Evolutionary conservation across 2,888 invertebrate species (phyloP), one percentile per base, ranked within the genome.

Genomic region (Salpingus planirostris): DNA sequence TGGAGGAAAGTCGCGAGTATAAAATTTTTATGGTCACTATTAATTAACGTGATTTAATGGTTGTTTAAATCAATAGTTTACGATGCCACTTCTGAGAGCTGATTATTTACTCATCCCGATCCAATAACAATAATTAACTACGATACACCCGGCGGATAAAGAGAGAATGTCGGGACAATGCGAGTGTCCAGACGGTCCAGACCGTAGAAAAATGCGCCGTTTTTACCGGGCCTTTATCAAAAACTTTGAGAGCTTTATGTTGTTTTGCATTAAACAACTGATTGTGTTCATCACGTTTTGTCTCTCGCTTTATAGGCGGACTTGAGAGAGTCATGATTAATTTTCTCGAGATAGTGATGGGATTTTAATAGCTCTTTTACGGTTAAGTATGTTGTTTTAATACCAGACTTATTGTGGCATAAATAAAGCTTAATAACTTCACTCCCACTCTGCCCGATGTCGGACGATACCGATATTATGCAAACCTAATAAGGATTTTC

Each of bases 231-330:
- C 23, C 21, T 13, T 26, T 29, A 34, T 31, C 31, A 24, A 6
- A 29, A 49, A 42, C 46, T 47, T 47, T 62, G 59, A 62, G 57
- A 62, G 62, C 60, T 57, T 62, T 62, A 57, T 55, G 60, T 58
- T 62, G 62, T 62, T 55, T 52, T 57, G 59, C 60, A 60, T 62
- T 59, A 55, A 59, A 54, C 49, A 52, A 55, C 54, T 55, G 57
- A 59, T 56, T 60, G 46, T 49, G 48, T 42, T 49, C 54, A 51
- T 55, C 55, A 54, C 50, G 57, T 52, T 55, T 52, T 49, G 54
- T 47, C 27, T n/a, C n/a, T 55, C 52, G 50, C 45, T 54, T 53
- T 56, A 56, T 55, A 47, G 54, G n/a, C 38, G 38, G 46, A 43
- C 47, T 55, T 54, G 54, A 57, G 46, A 54, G 44, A 49, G 42